Percentiles rank a stretch among this genome's conserved stretches.
Evolutionary conservation across 2,888 invertebrate genomes (phyloP).

Genomic region (Melipona beecheii): DNA sequence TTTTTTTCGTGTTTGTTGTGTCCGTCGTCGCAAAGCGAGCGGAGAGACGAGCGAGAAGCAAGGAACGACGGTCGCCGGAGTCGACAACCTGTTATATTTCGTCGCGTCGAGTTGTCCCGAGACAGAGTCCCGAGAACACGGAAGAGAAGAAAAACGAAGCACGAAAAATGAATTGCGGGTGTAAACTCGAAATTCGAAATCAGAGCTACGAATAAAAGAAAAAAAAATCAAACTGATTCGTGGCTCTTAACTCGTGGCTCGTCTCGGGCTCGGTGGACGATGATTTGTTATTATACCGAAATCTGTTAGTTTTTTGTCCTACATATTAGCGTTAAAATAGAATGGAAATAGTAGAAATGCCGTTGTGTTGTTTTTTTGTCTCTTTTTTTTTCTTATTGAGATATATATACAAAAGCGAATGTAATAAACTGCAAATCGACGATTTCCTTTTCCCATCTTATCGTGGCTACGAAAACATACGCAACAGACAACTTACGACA

Average conservation of each 20-base stretch:
- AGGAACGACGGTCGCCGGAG: conserved; percentile 65
- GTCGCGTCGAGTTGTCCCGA: conserved; percentile 55
- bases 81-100: conserved; percentile 79
- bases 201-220: background rate
- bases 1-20: conserved; percentile 15
- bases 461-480: conserved; percentile 8
- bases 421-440: conserved; percentile 6
- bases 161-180: background rate
- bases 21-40: conserved; percentile 46
- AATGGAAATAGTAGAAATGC: conserved; percentile 78
- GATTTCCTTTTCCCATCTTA: background rate
- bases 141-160: background rate
- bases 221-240: background rate
- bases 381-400: conserved; percentile 61
- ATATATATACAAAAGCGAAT: background rate
- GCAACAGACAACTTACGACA: background rate
- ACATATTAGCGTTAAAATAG: conserved; percentile 80
- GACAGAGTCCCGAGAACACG: conserved; percentile 42
- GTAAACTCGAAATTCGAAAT: too few relatives aligned
- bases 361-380: conserved; percentile 77
- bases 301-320: conserved; percentile 82
- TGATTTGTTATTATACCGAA: conserved; percentile 81
- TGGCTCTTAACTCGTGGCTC: conserved; percentile 25
- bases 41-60: conserved; percentile 53
- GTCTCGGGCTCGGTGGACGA: conserved; percentile 57